Evolutionary conservation across 2,797 vertebrate genomes (phyloP).

Genomic region (Kryptopterus vitreolus): DNA sequence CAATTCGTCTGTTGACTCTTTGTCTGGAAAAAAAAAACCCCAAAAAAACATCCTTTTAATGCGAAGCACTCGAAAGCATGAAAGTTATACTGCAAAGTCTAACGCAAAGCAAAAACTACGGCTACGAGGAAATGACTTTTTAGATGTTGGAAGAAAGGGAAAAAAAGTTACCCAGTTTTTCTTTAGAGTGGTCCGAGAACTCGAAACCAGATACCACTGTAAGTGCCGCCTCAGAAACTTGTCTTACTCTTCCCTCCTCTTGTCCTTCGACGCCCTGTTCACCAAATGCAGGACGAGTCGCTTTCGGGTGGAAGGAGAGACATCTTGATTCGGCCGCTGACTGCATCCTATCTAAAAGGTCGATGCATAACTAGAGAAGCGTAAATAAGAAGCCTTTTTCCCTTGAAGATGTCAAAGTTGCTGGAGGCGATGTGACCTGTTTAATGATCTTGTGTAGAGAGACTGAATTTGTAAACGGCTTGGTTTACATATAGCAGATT

Average conservation of each 20-base stretch:
- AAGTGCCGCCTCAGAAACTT: slow-evolving; percentile 66
- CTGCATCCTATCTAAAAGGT: slow-evolving; percentile 38
- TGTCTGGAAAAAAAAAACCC: neutral
- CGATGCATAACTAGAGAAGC: slow-evolving; percentile 56
- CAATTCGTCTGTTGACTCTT: neutral
- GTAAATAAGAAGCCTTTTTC: slow-evolving; percentile 47
- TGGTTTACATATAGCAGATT: slow-evolving; percentile 80
- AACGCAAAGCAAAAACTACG: slow-evolving; percentile 32
- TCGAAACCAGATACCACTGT: slow-evolving; percentile 71
- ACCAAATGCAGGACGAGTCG: slow-evolving; percentile 55
- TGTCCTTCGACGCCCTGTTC: slow-evolving; percentile 71
- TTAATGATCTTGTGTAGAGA: slow-evolving; percentile 87
- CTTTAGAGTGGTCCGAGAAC: slow-evolving; percentile 69
- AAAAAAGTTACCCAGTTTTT: slow-evolving; percentile 71
- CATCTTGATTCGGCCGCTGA: slow-evolving; percentile 41
- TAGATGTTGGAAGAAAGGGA: slow-evolving; percentile 64
- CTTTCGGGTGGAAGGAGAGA: slow-evolving; percentile 63
- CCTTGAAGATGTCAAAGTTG: slow-evolving; percentile 40
- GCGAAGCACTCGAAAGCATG: neutral
- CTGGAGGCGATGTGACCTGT: slow-evolving; percentile 67
- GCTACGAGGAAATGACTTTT: slow-evolving; percentile 56
- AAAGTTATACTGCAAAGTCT: neutral
- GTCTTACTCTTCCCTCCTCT: slow-evolving; percentile 72
- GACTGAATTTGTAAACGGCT: slow-evolving; percentile 86
- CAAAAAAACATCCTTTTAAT: slow-evolving; percentile 18